Conservation (phyloP, 2,888 invertebrate genomes). For the Romanomermis culicivorax region DNA sequence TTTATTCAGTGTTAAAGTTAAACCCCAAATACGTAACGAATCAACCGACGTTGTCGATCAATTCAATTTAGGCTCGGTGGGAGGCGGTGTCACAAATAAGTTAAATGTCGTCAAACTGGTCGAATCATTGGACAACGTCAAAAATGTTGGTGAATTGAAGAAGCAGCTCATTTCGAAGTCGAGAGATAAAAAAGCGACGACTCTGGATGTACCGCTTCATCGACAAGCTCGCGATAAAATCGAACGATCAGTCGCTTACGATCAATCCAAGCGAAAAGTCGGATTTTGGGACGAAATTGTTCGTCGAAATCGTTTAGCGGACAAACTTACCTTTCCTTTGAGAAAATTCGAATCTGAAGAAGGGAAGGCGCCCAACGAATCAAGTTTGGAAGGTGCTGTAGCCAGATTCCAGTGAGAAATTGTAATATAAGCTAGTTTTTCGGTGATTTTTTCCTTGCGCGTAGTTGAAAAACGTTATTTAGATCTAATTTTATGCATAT, state of each 20-base stretch:
- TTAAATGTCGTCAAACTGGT: not conserved
- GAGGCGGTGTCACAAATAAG: not conserved
- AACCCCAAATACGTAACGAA: not conserved
- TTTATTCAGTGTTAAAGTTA: too few species aligned
- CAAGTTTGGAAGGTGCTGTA: not conserved
- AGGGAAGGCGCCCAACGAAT: not conserved
- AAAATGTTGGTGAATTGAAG: constrained; percentile 1
- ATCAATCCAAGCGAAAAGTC: constrained; percentile 10
- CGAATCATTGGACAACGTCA: not conserved
- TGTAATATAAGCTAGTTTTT: too few species aligned
- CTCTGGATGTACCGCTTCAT: not conserved
- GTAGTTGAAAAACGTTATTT: too few species aligned
- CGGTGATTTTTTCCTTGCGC: too few species aligned
- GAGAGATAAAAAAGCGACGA: not conserved
- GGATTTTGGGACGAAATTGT: constrained; percentile 9
- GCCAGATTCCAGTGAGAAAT: not conserved
- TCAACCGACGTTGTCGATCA: not conserved
- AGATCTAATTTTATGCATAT: too few species aligned
- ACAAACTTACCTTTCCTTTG: not conserved
- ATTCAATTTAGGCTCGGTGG: not conserved
- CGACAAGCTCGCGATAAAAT: not conserved
- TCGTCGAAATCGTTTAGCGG: constrained; percentile 5
- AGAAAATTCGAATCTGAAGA: not conserved
- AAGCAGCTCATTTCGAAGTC: not conserved
- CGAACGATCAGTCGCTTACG: constrained; percentile 8